Conservation (phyloP, 2,113 vertebrate species). For the Sylvilagus bachmani region DNA sequence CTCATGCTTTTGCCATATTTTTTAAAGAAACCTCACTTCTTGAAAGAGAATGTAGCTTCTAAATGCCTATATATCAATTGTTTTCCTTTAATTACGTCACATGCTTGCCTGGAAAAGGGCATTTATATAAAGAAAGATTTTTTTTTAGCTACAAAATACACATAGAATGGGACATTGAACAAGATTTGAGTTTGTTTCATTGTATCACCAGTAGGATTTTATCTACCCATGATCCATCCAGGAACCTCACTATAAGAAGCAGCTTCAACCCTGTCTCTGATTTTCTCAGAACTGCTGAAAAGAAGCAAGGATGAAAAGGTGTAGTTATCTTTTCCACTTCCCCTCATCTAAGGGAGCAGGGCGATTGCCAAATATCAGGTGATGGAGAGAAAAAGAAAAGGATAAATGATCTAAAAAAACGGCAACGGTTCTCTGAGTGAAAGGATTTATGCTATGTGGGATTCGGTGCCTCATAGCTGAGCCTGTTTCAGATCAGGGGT, state of each 20-base stretch:
- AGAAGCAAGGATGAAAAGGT: neutral
- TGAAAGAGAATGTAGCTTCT: slow-evolving; percentile 11
- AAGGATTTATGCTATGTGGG: neutral
- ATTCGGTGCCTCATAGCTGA: neutral
- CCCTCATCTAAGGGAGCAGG: neutral
- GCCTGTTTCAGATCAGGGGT: neutral
- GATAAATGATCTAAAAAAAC: neutral
- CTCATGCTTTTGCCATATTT: neutral
- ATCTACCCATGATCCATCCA: slow-evolving; percentile 41
- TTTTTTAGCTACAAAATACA: slow-evolving; percentile 54
- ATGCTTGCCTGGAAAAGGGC: slow-evolving; percentile 31
- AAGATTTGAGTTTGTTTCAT: slow-evolving; percentile 50
- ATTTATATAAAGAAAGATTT: slow-evolving; percentile 43
- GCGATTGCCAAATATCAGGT: neutral
- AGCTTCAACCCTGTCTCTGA: neutral
- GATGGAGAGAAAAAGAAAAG: neutral
- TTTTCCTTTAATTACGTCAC: slow-evolving; percentile 50
- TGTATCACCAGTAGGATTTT: slow-evolving; percentile 48
- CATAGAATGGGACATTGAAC: neutral
- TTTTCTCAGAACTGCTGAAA: slow-evolving; percentile 52
- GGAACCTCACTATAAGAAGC: slow-evolving; percentile 15
- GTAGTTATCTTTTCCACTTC: neutral
- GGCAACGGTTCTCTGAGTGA: neutral
- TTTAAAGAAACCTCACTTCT: slow-evolving; percentile 14
- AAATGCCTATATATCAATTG: neutral